phyloP scores from a whole-genome alignment of 2,113 vertebrate species.

The Onychostruthus taczanowskii region DNA sequence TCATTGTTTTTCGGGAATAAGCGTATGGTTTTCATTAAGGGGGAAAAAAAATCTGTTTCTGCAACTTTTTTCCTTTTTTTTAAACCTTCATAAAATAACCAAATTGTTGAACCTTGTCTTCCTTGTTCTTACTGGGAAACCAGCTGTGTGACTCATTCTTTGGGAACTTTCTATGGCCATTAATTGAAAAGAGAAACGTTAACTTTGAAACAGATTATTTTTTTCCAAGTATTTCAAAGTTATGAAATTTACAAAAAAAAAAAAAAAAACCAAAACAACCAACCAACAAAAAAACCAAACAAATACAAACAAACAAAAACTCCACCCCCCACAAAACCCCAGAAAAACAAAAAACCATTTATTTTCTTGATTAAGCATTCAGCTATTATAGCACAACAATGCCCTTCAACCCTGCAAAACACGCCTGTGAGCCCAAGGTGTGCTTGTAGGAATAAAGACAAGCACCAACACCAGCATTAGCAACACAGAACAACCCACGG shows the following conservation, averaged over 20 bases:
- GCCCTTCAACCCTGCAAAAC: neutral
- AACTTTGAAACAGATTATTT: conserved; percentile 7
- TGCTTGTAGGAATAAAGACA: neutral
- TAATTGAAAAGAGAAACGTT: conserved; percentile 3
- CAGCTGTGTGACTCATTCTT: conserved; percentile 41
- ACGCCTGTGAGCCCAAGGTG: rapidly evolving
- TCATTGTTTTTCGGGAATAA: neutral
- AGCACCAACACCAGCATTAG: neutral
- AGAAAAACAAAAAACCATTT: neutral
- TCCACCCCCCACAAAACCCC: too few relatives aligned
- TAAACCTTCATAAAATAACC: neutral
- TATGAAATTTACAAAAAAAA: neutral
- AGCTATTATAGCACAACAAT: neutral
- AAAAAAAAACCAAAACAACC: too few relatives aligned
- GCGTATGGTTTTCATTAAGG: neutral
- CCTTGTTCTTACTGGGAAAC: conserved; percentile 10
- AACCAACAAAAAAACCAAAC: neutral
- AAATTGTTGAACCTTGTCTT: conserved; percentile 23
- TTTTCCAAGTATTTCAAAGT: neutral
- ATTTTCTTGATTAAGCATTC: neutral
- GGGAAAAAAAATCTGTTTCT: neutral
- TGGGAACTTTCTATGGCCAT: conserved; percentile 13
- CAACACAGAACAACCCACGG: rapidly evolving
- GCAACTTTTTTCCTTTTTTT: neutral
- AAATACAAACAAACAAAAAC: neutral